Evolutionary conservation across 2,888 invertebrate genomes (phyloP).

Genomic region (Maniola hyperantus): DNA sequence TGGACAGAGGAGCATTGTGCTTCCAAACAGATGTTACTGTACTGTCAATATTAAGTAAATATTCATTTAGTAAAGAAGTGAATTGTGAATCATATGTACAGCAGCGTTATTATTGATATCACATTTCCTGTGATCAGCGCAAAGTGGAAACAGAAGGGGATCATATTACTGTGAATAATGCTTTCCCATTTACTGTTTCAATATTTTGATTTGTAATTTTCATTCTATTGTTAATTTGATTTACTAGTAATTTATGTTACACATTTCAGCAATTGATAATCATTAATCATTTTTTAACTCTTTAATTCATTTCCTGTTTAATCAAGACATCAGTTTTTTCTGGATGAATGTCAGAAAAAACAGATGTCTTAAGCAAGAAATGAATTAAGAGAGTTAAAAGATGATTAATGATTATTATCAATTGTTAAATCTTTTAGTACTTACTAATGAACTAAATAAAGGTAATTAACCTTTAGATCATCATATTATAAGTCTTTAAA

Average conservation of each 20-base stretch:
- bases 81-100: constrained; percentile 17
- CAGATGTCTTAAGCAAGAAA: no score
- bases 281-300: no score
- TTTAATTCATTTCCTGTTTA: no score
- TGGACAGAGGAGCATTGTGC: background rate
- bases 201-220: background rate
- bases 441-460: no score
- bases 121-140: constrained; percentile 31
- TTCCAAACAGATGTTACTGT: background rate
- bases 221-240: background rate
- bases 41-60: background rate
- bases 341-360: no score
- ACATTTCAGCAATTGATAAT: no score
- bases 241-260: background rate
- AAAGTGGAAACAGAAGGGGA: constrained; percentile 35
- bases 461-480: no score
- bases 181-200: constrained; percentile 5
- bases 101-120: constrained; percentile 29
- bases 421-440: no score
- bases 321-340: no score
- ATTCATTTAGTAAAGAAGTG: constrained; percentile 5
- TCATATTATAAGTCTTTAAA: no score
- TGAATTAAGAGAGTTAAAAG: no score
- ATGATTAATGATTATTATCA: no score
- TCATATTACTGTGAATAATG: constrained; percentile 24